Evolutionary conservation across 2,888 invertebrate genomes (phyloP), one percentile per base, ranked within the genome.

Genomic region (Cataglyphis rosenhaueri): DNA sequence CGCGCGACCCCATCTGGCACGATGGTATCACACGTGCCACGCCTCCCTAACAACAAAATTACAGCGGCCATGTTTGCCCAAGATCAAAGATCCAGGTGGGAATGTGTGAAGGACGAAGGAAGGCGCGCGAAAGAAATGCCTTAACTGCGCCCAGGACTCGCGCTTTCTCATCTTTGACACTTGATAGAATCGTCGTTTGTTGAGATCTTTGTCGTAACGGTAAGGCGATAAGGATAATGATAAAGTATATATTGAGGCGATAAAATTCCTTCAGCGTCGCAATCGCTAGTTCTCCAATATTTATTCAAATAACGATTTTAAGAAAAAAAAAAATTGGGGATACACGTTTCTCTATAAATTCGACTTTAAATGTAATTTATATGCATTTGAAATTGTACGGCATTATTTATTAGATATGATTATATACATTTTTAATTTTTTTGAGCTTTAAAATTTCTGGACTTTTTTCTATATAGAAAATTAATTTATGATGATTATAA

Each of bases 31-130:
- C 85, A 79, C 84, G 84, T 87, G 90, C 90, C 91, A 90, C 92
- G 91, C 92, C 92, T 88, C 87, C 85, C 87, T 89, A 89, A 91
- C 88, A 86, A 89, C 87, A 85, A 89, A 89, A 89, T 87, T 91
- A 88, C 85, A 88, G 88, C 91, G 87, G 91, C 91, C 92, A 91
- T 91, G 87, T 91, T 92, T 91, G 89, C 82, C 84, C 73, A 87
- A 89, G 89, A 88, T 92, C 88, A 88, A 89, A 90, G 87, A 85
- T 88, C 86, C 91, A 92, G 92, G 90, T 92, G 92, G 85, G 84
- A 89, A 83, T 62, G 18, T 41, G 57, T 66, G 38, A 74, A 61
- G 25, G 41, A 74, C 35, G 35, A 70, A 55, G 25, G 68, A 83
- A 66, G 70, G 41, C 55, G 68, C 75, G 38, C 10, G 66, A 66